These are phyloP conservation scores for Urocolius indicus DNA, from an alignment of 2,113 vertebrate genomes.

Conservation along the genomic window DNA sequence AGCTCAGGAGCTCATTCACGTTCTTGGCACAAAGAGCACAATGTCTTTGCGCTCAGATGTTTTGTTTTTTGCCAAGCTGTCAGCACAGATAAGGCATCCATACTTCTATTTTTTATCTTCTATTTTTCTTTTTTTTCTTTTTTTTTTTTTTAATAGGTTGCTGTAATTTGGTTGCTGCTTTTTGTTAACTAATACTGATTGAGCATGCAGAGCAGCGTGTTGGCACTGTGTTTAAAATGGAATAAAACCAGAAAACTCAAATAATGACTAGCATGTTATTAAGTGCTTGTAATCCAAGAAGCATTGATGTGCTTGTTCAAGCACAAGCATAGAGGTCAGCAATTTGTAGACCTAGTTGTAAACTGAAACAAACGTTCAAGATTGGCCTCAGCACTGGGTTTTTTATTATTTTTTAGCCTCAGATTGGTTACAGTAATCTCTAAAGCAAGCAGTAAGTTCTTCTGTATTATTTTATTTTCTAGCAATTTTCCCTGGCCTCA, in stretches of 20 bases:
- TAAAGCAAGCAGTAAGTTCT: slow-evolving; percentile 16
- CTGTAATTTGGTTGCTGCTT: not conserved
- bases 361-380: not conserved
- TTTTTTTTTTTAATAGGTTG: not conserved
- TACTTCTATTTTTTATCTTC: not conserved
- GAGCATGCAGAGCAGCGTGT: not conserved
- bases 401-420: not conserved
- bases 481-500: slow-evolving; percentile 20
- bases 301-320: not conserved
- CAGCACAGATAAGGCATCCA: not conserved
- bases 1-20: not conserved
- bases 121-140: not conserved
- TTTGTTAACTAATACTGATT: not conserved
- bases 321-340: not conserved
- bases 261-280: not conserved
- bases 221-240: not conserved
- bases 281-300: not conserved
- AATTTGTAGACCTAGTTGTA: not conserved
- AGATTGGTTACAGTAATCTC: slow-evolving; percentile 2
- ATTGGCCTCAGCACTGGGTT: not conserved
- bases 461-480: slow-evolving; percentile 40
- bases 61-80: slow-evolving; percentile 4
- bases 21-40: not conserved
- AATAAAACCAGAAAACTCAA: not conserved
- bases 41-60: rapidly evolving